phyloP scores from a whole-genome alignment of 2,113 vertebrate species.

The Protobothrops flavoviridis region DNA sequence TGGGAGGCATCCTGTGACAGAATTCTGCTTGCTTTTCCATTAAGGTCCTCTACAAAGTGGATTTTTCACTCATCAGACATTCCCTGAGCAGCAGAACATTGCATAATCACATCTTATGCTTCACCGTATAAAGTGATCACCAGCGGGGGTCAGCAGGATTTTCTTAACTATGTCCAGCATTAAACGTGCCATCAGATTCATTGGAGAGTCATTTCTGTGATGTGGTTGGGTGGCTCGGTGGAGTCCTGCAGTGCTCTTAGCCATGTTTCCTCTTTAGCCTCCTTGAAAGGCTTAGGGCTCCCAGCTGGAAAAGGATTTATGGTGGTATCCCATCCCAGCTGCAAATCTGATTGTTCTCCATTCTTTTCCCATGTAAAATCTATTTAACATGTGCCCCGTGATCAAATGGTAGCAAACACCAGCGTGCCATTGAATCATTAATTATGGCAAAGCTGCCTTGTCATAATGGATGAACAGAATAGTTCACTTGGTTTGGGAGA shows the following conservation, averaged over 20 bases:
- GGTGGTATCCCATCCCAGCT: not conserved
- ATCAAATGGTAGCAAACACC: not conserved
- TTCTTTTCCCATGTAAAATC: not conserved
- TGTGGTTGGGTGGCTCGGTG: conserved; percentile 3
- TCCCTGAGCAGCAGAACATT: conserved; percentile 13
- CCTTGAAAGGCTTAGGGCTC: not conserved
- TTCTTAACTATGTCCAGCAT: not conserved
- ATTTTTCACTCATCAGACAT: conserved; percentile 26
- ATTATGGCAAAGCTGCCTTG: not conserved
- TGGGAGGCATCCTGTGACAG: not conserved
- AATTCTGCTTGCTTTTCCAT: conserved; percentile 13
- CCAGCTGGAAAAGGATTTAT: conserved; percentile 1
- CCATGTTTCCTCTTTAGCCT: not conserved
- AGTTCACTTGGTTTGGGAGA: not conserved
- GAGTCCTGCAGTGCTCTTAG: conserved; percentile 12
- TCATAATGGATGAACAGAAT: not conserved
- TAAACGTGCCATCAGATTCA: conserved; percentile 22
- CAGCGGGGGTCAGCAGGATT: conserved; percentile 26
- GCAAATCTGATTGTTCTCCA: not conserved
- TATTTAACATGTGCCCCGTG: not conserved
- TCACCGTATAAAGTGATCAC: conserved; percentile 21
- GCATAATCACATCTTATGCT: conserved; percentile 32
- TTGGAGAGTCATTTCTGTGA: conserved; percentile 20
- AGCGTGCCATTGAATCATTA: not conserved
- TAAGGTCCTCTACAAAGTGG: conserved; percentile 9